These are phyloP conservation scores for Tauraco erythrolophus DNA, from an alignment of 2,113 vertebrate species.

Conservation along the genomic window DNA sequence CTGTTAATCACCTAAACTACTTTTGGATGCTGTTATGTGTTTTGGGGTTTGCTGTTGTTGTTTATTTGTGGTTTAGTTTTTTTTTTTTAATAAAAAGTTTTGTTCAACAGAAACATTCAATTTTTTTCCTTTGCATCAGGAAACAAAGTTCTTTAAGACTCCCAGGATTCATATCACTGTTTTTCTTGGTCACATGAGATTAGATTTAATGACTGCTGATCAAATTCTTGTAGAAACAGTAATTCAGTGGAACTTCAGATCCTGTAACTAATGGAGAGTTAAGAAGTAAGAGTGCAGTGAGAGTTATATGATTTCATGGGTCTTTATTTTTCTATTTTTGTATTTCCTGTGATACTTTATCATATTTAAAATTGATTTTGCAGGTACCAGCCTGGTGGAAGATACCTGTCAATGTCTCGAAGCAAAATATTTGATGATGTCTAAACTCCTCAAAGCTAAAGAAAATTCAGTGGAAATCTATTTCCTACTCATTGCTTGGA, in stretches of 20 bases:
- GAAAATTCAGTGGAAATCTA: conserved; percentile 1
- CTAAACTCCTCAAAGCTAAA: conserved; percentile 63
- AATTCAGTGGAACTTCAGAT: background rate
- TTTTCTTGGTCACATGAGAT: background rate
- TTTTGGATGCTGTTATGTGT: background rate
- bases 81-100: background rate
- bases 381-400: conserved; percentile 89
- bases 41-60: background rate
- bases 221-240: background rate
- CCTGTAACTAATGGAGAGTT: background rate
- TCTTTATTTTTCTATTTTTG: background rate
- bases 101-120: background rate
- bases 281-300: background rate
- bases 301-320: background rate
- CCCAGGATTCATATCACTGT: background rate
- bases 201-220: background rate
- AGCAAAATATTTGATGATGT: conserved; percentile 95
- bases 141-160: background rate
- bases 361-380: conserved; percentile 52
- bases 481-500: conserved; percentile 13
- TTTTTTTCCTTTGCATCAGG: background rate
- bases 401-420: conserved; percentile 94
- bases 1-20: background rate
- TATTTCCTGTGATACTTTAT: background rate
- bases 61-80: background rate